Evolutionary conservation across 2,888 invertebrate genomes (phyloP).

Genomic region (Folsomia manolachei): DNA sequence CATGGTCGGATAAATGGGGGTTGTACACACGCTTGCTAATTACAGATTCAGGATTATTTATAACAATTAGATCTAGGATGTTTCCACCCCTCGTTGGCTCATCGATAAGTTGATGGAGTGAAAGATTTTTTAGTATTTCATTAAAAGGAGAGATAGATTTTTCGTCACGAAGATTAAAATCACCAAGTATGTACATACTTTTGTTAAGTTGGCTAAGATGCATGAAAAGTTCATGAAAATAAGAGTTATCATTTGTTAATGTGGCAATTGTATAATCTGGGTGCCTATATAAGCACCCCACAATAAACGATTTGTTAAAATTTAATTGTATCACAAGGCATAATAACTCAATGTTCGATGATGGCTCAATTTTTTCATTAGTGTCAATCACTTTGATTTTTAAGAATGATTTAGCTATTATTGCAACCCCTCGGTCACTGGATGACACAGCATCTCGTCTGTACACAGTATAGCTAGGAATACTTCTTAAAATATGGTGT

Average conservation of each 20-base stretch:
- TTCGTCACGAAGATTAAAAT: not conserved
- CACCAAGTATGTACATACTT: not conserved
- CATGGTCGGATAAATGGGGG: not conserved
- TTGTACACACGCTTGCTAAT: not conserved
- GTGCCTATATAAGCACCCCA: not conserved
- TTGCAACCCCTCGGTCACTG: not conserved
- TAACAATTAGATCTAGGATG: not conserved
- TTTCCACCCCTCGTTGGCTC: not conserved
- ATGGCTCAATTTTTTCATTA: not conserved
- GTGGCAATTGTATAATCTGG: not conserved
- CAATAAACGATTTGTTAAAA: not conserved
- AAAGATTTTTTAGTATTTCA: not conserved
- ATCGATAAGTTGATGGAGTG: not conserved
- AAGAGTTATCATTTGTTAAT: not conserved
- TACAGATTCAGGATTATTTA: not conserved
- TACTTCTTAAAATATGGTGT: not conserved
- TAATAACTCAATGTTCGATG: not conserved
- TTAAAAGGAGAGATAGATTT: not conserved
- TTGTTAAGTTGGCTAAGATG: not conserved
- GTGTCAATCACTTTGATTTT: not conserved
- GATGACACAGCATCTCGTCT: not conserved
- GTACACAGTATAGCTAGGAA: not conserved
- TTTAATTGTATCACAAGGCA: not conserved
- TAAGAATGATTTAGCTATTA: not conserved
- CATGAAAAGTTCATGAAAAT: not conserved